Evolutionary conservation across 2,888 invertebrate species (phyloP).

Genomic region (Leistus spinibarbis): DNA sequence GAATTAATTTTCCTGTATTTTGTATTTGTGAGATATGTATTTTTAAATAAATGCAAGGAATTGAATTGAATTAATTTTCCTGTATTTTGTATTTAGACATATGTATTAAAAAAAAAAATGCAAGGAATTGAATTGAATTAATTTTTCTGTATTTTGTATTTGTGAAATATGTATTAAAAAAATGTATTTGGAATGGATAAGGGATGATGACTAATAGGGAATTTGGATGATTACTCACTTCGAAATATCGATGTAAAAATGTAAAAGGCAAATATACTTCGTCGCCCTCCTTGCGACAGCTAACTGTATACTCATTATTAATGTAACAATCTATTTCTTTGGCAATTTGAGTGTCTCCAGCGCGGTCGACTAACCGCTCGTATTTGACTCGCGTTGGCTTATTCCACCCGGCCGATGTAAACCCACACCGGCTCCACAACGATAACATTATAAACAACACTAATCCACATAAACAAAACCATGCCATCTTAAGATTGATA

Average conservation of each 20-base stretch:
- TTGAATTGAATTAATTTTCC: too few relatives aligned
- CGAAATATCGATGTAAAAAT: constrained; percentile 92
- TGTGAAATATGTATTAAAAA: too few relatives aligned
- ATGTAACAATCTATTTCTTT: constrained; percentile 86
- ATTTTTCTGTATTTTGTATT: too few relatives aligned
- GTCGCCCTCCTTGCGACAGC: constrained; percentile 79
- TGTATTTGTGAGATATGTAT: too few relatives aligned
- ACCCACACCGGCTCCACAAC: constrained; percentile 79
- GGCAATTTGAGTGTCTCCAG: constrained; percentile 56
- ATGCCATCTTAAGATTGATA: constrained; percentile 75
- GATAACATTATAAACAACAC: constrained; percentile 72
- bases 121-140: too few relatives aligned
- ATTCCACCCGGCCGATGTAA: constrained; percentile 53
- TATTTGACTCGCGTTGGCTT: constrained; percentile 41
- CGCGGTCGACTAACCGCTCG: constrained; percentile 44
- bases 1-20: too few relatives aligned
- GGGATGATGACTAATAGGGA: too few relatives aligned
- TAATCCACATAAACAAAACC: constrained; percentile 68
- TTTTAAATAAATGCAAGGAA: too few relatives aligned
- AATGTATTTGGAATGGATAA: too few relatives aligned
- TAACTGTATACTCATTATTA: constrained; percentile 78
- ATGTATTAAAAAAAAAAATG: too few relatives aligned
- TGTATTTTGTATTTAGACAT: too few relatives aligned
- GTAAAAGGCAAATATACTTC: constrained; percentile 93
- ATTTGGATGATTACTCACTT: constrained; percentile 67